phyloP scores from a whole-genome alignment of 2,888 invertebrate genomes.

The Nymphalis c-album region DNA sequence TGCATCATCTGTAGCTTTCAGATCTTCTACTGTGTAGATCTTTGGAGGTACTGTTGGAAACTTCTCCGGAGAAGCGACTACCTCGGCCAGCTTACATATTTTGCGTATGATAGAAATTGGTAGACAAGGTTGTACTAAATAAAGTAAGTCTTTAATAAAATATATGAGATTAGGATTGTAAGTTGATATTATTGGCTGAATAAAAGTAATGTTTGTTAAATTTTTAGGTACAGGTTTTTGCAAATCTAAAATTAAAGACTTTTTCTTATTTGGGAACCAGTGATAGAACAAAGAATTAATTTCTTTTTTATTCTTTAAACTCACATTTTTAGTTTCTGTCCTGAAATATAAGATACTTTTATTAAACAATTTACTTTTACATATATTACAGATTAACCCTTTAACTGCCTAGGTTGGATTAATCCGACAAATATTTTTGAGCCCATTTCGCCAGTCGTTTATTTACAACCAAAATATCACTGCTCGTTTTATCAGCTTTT shows the following conservation, averaged over 20 bases:
- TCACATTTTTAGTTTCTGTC: constrained; percentile 41
- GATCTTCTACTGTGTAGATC: constrained; percentile 73
- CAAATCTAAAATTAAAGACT: constrained; percentile 60
- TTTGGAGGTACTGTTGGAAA: constrained; percentile 48
- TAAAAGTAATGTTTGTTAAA: constrained; percentile 58
- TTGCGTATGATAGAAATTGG: constrained; percentile 50
- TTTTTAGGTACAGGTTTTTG: constrained; percentile 59
- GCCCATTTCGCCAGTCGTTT: too few relatives aligned
- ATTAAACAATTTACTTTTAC: neutral
- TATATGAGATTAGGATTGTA: constrained; percentile 66
- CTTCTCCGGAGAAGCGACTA: constrained; percentile 61
- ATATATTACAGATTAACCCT: too few relatives aligned
- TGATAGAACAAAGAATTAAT: constrained; percentile 60
- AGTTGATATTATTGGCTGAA: constrained; percentile 64
- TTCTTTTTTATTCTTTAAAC: constrained; percentile 55
- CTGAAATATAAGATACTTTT: constrained; percentile 49
- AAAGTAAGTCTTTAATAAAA: constrained; percentile 62
- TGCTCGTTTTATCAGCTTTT: too few relatives aligned
- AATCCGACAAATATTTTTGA: too few relatives aligned
- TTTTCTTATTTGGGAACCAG: constrained; percentile 66
- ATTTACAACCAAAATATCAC: too few relatives aligned
- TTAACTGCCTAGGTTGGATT: too few relatives aligned
- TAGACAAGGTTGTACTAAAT: constrained; percentile 59
- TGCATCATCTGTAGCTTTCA: constrained; percentile 45
- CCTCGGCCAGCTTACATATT: constrained; percentile 58